Evolutionary conservation across 2,113 vertebrate species (phyloP).

Genomic region (Gambusia affinis): DNA sequence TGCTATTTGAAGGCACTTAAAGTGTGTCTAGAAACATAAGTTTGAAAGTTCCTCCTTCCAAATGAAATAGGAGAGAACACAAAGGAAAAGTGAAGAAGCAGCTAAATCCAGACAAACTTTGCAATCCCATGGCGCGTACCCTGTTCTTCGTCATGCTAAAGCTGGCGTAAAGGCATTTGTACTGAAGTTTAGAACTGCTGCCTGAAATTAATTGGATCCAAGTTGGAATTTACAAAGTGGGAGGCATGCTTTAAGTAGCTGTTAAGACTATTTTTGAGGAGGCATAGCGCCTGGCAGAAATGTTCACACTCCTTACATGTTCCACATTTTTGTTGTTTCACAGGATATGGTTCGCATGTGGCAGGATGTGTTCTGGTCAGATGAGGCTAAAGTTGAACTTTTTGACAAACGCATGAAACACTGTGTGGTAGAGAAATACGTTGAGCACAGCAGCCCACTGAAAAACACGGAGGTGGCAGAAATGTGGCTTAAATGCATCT

Average conservation of each 20-base stretch:
- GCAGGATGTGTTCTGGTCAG: not conserved
- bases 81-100: slow-evolving; percentile 34
- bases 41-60: slow-evolving; percentile 60
- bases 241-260: not conserved
- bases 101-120: slow-evolving; percentile 59
- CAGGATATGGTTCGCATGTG: not conserved
- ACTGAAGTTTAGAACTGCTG: slow-evolving; percentile 7
- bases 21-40: slow-evolving; percentile 75
- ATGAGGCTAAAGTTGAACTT: not conserved
- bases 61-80: slow-evolving; percentile 56
- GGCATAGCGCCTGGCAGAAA: slow-evolving; percentile 82
- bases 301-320: not conserved
- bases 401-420: not conserved
- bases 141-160: slow-evolving; percentile 51
- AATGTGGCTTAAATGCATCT: not conserved
- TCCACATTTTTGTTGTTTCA: not conserved
- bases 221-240: slow-evolving; percentile 13
- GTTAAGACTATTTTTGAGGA: slow-evolving; percentile 13
- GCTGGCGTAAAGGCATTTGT: slow-evolving; percentile 30
- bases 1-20: slow-evolving; percentile 74
- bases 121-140: slow-evolving; percentile 47
- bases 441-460: not conserved
- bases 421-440: not conserved
- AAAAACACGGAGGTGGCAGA: too few relatives aligned
- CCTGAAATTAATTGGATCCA: slow-evolving; percentile 20